Base-by-base conservation (phyloP, 1,140 invertebrate genomes). In the Cyphomyrmex costatus region DNA sequence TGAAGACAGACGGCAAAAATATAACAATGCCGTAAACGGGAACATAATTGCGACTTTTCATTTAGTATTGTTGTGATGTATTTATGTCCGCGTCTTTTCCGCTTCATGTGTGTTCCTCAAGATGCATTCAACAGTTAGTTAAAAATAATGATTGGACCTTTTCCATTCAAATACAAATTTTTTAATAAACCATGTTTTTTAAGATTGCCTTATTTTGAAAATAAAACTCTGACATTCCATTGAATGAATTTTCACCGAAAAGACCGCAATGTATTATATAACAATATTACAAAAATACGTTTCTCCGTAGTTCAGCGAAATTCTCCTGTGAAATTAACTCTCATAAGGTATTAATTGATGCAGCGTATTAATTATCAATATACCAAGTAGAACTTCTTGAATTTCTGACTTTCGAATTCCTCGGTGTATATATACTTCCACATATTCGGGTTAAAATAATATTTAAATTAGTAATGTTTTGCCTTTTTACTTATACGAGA, bases 11-110 rank as follows among this genome's bases (percentile, higher is more conserved):
- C 42, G 65, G 5, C 6, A n/a, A 24, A 7, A 71, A 27, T 21
- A 51, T n/a, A n/a, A n/a, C 70, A 71, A 33, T 36, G 60, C 51
- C 58, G 84, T 79, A 46, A 78, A 82, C 65, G 42, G 36, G 30
- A 60, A 56, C 33, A 16, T 78, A 46, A 24, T 49, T 27, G n/a
- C 14, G 46, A 79, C 2, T 66, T 51, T 79, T 60, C 16, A 7
- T 12, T 30, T 36, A 16, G 10, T 53, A 53, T 53, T 24, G 12
- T 53, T 4, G 1, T 12, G 2, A 3, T 49, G 12, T 10, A 21
- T 19, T 78, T 78, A 66, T 19, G 21, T 21, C 8, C 8, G n/a
- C 0, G 19, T 0, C 53, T n/a, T 66, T 27, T 33, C 10, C 21
- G 10, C 66, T 78, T 21, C 8, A 3, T 27, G 27, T 30, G 8